phyloP scores from a whole-genome alignment of 2,113 vertebrate species.

The Chamaetylas fuelleborni region DNA sequence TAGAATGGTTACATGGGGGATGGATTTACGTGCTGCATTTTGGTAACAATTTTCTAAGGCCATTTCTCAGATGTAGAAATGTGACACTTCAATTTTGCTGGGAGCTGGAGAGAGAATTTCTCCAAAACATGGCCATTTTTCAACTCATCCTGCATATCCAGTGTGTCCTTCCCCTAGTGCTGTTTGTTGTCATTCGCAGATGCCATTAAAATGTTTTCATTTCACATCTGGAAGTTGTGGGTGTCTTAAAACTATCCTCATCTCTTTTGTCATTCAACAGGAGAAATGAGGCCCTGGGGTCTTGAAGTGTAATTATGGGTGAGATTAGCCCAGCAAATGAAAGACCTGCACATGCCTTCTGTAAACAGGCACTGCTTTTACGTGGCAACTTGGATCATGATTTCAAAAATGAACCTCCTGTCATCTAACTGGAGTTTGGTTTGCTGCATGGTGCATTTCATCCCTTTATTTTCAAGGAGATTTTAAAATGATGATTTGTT shows the following conservation, averaged over 20 bases:
- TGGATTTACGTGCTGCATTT: not conserved
- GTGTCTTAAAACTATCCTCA: not conserved
- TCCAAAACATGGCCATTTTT: not conserved
- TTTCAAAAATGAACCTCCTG: not conserved
- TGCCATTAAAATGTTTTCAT: not conserved
- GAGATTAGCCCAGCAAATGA: not conserved
- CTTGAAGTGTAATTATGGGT: not conserved
- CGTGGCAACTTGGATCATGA: not conserved
- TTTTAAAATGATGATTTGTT: not conserved
- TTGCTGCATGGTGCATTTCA: not conserved
- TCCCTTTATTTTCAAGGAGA: not conserved
- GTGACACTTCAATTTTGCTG: not conserved
- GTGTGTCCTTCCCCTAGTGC: fast-evolving
- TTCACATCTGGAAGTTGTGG: not conserved
- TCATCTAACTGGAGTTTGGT: not conserved
- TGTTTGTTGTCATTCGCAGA: not conserved
- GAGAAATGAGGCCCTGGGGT: not conserved
- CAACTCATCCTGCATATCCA: not conserved
- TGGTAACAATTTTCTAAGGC: not conserved
- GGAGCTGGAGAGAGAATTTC: not conserved
- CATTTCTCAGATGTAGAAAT: not conserved
- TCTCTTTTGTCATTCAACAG: not conserved
- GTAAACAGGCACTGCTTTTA: not conserved
- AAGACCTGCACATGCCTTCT: not conserved
- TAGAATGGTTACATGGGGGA: not conserved